Percentiles rank a stretch among this genome's conserved stretches.
Conservation (phyloP, 2,888 invertebrate species). For the Alloplasta piceator region DNA sequence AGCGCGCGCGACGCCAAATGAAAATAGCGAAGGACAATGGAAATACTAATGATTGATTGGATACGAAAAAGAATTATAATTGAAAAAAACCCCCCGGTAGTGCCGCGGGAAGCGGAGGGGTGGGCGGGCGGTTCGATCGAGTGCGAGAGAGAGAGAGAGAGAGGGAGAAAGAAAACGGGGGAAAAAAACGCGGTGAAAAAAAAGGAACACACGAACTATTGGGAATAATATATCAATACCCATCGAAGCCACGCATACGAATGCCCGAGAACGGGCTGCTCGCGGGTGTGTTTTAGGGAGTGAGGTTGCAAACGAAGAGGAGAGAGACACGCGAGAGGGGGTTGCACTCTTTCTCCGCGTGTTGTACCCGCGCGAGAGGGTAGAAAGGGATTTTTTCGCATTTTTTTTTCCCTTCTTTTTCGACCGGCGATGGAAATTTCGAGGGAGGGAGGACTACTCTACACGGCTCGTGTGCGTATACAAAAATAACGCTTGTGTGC, state of each 20-base stretch:
- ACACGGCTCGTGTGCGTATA: slow-evolving; percentile 38
- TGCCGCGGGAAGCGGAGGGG: slow-evolving; percentile 66
- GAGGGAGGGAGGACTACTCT: slow-evolving; percentile 28
- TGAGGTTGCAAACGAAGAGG: slow-evolving; percentile 68
- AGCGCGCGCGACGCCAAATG: slow-evolving; percentile 80
- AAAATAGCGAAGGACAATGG: slow-evolving; percentile 84
- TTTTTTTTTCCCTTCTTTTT: slow-evolving; percentile 11
- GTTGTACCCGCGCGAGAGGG: slow-evolving; percentile 41
- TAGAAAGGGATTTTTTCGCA: slow-evolving; percentile 20
- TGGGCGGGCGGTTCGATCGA: not conserved
- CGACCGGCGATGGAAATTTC: not conserved
- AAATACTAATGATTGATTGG: slow-evolving; percentile 84
- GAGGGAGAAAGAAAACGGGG: slow-evolving; percentile 35
- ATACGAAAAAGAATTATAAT: slow-evolving; percentile 84
- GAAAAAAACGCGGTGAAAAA: slow-evolving; percentile 30
- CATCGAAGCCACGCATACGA: slow-evolving; percentile 83
- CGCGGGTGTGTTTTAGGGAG: slow-evolving; percentile 43
- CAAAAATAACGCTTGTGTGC: slow-evolving; percentile 31
- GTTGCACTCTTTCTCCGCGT: slow-evolving; percentile 45
- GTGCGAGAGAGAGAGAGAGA: slow-evolving; percentile 32
- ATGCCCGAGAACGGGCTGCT: slow-evolving; percentile 72
- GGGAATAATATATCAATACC: slow-evolving; percentile 84
- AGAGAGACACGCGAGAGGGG: slow-evolving; percentile 62
- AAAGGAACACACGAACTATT: slow-evolving; percentile 81
- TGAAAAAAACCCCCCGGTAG: slow-evolving; percentile 82